These are phyloP conservation scores for Geotrupes spiniger DNA, from an alignment of 2,888 invertebrate genomes.

Conservation along the genomic window DNA sequence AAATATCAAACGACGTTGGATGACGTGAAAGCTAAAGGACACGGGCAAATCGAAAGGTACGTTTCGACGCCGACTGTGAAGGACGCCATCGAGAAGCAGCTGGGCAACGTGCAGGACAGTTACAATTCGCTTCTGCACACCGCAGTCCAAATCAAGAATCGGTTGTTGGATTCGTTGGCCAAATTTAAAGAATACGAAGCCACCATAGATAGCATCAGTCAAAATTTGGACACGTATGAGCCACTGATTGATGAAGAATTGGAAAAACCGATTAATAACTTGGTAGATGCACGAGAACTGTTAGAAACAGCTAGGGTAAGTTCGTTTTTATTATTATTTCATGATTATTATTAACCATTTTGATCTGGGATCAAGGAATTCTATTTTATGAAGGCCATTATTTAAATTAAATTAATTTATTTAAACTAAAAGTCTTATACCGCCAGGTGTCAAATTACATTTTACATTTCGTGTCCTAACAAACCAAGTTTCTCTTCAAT, in stretches of 20 bases:
- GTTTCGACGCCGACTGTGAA: constrained; percentile 71
- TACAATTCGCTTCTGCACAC: constrained; percentile 87
- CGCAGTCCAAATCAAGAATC: constrained; percentile 85
- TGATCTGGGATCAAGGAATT: too few relatives aligned
- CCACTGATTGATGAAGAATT: constrained; percentile 71
- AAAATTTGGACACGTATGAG: constrained; percentile 77
- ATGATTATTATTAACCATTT: background rate
- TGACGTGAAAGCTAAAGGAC: constrained; percentile 78
- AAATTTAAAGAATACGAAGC: constrained; percentile 95
- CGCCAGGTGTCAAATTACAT: too few relatives aligned
- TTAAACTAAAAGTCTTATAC: too few relatives aligned
- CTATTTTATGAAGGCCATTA: too few relatives aligned
- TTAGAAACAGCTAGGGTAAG: constrained; percentile 74
- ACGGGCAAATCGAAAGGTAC: constrained; percentile 79
- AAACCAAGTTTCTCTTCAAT: too few relatives aligned
- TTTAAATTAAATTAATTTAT: too few relatives aligned
- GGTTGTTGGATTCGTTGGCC: constrained; percentile 80
- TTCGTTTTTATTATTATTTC: constrained; percentile 21
- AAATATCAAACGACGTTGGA: constrained; percentile 80
- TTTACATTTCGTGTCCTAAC: too few relatives aligned
- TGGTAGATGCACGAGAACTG: constrained; percentile 69
- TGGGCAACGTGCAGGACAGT: constrained; percentile 89
- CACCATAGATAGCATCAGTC: constrained; percentile 79
- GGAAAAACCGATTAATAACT: constrained; percentile 70
- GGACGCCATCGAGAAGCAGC: constrained; percentile 77